Percentiles rank a stretch among this genome's conserved stretches.
These are phyloP conservation scores for Agrypnia vestita DNA, from an alignment of 1,140 invertebrate genomes.

Conservation along the genomic window DNA sequence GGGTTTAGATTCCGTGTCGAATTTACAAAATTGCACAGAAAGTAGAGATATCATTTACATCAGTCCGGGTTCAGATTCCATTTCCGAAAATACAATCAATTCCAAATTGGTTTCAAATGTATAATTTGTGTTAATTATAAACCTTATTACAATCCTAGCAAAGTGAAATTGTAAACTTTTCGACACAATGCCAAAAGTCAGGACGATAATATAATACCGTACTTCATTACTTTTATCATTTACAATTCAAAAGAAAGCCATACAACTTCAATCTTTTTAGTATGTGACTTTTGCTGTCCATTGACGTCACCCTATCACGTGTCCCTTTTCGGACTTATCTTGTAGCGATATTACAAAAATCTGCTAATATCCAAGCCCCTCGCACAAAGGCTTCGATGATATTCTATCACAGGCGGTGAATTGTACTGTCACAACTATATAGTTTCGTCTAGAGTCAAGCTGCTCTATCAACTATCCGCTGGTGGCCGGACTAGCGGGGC, in stretches of 20 bases:
- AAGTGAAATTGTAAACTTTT: no score
- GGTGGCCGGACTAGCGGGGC: slow-evolving; percentile 16
- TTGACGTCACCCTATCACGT: slow-evolving; percentile 22
- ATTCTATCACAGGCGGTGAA: neutral
- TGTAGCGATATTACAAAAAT: neutral
- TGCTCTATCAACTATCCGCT: neutral
- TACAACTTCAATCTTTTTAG: slow-evolving; percentile 5
- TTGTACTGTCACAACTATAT: neutral
- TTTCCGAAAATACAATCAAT: no score
- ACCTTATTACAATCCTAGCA: no score
- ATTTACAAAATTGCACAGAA: no score
- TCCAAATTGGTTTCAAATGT: no score
- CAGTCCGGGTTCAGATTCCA: no score
- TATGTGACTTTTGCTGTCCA: slow-evolving; percentile 31
- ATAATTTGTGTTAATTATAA: no score
- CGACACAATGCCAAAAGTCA: no score
- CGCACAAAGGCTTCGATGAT: slow-evolving; percentile 11
- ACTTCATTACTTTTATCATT: no score
- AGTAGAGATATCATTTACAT: no score
- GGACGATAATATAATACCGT: no score
- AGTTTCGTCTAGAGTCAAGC: neutral
- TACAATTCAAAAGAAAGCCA: slow-evolving; percentile 18
- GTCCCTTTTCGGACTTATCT: slow-evolving; percentile 19
- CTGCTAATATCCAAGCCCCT: slow-evolving; percentile 9
- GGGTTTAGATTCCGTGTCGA: no score